Base-by-base conservation (phyloP, 2,113 vertebrate genomes). In the Phyllopteryx taeniolatus region DNA sequence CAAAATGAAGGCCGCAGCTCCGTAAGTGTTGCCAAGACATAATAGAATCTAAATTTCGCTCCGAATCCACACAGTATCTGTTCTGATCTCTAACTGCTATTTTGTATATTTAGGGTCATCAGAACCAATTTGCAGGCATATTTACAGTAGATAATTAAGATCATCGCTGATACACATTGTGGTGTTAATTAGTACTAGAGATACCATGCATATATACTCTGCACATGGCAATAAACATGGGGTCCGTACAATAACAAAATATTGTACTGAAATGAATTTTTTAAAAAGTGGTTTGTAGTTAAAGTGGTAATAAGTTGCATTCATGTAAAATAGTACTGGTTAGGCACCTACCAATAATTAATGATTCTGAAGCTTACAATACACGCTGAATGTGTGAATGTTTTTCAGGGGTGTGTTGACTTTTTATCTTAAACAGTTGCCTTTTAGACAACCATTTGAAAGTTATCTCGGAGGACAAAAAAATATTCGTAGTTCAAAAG, bases 21-120 rank as follows among this genome's bases (percentile, higher is more conserved):
- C 19, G 93, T 93, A 87, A 93, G 93, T 92, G 91, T 81, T 69
- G 83, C 78, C 83, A 84, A 86, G 77, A 74, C 68, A 53, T 75
- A 15, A 20, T 2, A 39, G 35, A 39, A 39, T 39, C 35, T 47
- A 14, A 3, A 14, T 20, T 53, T 20, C 5, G 49, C 8, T 53
- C 19, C 17, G 7, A 12, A 8, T 53, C 47, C 56, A 59, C 4
- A 31, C 12, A 13, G 2, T 59, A 59, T 19, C 14, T 49, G 47
- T 15, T 27, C 1, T 27, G 27, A 27, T 27, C 27, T 27, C 27
- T 27, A 49, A 49, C 54, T 57, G 56, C 13, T 60, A 0, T 17
- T 17, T 61, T 61, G 14, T 35, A 17, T 35, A 60, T 7, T 60
- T 33, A 6, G 12, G 12, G 27, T 59, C 57, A 53, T 20, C 57